Evolutionary conservation across 2,113 vertebrate species (phyloP).

Genomic region (Nansenia antarctica): DNA sequence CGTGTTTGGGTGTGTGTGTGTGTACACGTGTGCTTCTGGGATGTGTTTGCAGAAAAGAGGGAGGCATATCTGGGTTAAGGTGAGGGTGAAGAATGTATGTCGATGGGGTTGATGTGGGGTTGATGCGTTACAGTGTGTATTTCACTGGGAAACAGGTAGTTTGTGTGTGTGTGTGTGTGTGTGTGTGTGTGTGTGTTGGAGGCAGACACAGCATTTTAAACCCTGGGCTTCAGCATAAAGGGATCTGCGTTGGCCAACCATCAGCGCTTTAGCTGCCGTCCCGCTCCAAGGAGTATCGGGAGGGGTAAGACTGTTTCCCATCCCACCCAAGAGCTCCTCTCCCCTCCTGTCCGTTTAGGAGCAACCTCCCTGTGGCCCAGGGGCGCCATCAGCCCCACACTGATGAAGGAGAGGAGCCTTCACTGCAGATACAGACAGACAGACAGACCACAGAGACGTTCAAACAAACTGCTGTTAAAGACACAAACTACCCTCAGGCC

Average conservation of each 20-base stretch:
- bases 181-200: slow-evolving; percentile 30
- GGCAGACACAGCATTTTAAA: slow-evolving; percentile 75
- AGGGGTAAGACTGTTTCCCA: neutral
- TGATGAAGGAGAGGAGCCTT: slow-evolving; percentile 57
- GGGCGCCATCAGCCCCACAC: slow-evolving; percentile 5
- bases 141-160: neutral
- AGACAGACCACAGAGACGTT: slow-evolving; percentile 40
- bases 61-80: slow-evolving; percentile 19
- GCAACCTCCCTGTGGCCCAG: slow-evolving; percentile 13
- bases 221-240: slow-evolving; percentile 71
- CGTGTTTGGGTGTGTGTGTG: slow-evolving; percentile 11
- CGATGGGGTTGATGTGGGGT: slow-evolving; percentile 30
- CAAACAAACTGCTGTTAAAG: slow-evolving; percentile 66
- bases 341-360: neutral
- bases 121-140: slow-evolving; percentile 16
- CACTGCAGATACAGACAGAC: slow-evolving; percentile 32
- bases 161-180: slow-evolving; percentile 17
- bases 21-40: slow-evolving; percentile 19
- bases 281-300: slow-evolving; percentile 12
- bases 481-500: slow-evolving; percentile 42
- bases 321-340: slow-evolving; percentile 13
- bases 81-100: slow-evolving; percentile 44
- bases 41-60: neutral
- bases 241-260: slow-evolving; percentile 63
- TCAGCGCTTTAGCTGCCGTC: slow-evolving; percentile 72